Conservation (phyloP, 2,888 invertebrate genomes). For the Philaethria dido region DNA sequence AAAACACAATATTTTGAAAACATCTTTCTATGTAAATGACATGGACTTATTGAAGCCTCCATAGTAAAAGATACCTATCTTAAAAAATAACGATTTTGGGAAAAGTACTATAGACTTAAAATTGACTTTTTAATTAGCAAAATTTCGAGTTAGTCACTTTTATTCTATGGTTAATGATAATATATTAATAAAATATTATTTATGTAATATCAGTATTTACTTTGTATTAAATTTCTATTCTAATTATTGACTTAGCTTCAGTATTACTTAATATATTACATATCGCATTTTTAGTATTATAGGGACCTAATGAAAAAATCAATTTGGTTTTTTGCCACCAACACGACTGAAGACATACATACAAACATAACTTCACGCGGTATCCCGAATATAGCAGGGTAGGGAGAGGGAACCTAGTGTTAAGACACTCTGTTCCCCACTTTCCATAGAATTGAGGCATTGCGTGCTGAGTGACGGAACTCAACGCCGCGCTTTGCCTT, state of each 20-base stretch:
- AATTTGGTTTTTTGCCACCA: no score
- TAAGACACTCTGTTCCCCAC: no score
- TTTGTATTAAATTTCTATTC: neutral
- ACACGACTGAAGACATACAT: no score
- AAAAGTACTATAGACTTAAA: no score
- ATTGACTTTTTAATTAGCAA: neutral
- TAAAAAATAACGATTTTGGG: neutral
- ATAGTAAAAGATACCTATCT: neutral
- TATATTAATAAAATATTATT: neutral
- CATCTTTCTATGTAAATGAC: neutral
- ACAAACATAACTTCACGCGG: no score
- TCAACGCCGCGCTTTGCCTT: no score
- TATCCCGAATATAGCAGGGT: no score
- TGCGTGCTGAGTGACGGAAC: no score
- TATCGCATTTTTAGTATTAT: no score
- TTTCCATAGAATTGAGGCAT: no score
- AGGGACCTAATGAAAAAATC: no score
- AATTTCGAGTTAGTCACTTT: neutral
- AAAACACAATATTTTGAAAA: neutral
- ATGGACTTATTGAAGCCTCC: neutral
- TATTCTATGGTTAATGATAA: neutral
- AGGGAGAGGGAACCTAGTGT: no score
- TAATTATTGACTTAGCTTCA: neutral
- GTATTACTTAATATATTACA: neutral
- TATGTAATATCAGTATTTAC: constrained; percentile 4